These are phyloP conservation scores for Gadus macrocephalus DNA, from an alignment of 2,113 vertebrate species.

Conservation along the genomic window DNA sequence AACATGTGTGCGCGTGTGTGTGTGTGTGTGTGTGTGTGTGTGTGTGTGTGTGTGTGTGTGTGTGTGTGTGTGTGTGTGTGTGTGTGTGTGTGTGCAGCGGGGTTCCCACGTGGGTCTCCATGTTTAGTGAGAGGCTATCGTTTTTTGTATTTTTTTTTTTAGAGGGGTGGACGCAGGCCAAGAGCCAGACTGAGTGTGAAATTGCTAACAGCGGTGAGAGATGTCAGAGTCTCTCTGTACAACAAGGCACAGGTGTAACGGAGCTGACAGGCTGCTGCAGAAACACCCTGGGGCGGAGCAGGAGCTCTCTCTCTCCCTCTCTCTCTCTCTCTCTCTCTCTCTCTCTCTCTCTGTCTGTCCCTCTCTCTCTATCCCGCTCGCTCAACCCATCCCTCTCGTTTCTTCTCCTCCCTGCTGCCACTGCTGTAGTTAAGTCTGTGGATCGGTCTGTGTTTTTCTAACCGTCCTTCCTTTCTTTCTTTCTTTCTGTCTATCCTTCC, in stretches of 20 bases:
- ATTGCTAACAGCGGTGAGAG: slow-evolving; percentile 62
- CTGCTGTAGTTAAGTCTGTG: no score
- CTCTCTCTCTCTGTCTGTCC: neutral
- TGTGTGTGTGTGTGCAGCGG: slow-evolving; percentile 5
- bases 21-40: no score
- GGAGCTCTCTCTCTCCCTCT: neutral
- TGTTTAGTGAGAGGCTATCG: no score
- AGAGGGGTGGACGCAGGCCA: slow-evolving; percentile 40
- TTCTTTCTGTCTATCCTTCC: neutral
- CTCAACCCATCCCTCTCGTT: neutral
- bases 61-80: no score
- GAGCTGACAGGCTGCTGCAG: slow-evolving; percentile 36
- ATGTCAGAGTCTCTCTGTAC: slow-evolving; percentile 41
- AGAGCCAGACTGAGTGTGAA: slow-evolving; percentile 63
- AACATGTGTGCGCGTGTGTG: no score
- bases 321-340: slow-evolving; percentile 1
- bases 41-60: no score
- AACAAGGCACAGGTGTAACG: slow-evolving; percentile 40
- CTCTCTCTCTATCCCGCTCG: slow-evolving; percentile 1
- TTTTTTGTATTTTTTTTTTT: slow-evolving; percentile 51
- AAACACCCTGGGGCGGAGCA: slow-evolving; percentile 15
- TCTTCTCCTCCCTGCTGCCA: neutral
- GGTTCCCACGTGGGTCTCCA: slow-evolving; percentile 7
- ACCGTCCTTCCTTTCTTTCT: neutral
- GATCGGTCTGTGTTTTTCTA: no score